Evolutionary conservation across 2,797 vertebrate genomes (phyloP).

Genomic region (Lateolabrax maculatus): DNA sequence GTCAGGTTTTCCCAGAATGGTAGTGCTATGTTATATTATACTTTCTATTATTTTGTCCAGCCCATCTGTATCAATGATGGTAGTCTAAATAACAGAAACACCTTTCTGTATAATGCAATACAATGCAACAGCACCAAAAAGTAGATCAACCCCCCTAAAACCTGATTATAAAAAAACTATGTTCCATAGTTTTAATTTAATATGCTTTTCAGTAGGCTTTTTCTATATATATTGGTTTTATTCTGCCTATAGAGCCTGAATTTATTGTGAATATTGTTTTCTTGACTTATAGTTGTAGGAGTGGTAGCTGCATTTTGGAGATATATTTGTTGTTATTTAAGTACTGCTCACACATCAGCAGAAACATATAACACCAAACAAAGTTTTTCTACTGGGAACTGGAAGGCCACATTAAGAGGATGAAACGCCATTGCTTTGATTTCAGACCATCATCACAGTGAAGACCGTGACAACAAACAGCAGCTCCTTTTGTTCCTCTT

Average conservation of each 20-base stretch:
- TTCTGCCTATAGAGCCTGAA: not conserved
- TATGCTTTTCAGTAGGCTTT: too few species aligned
- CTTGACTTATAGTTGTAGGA: too few species aligned
- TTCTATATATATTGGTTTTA: not conserved
- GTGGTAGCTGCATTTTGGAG: not conserved
- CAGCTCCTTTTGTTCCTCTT: not conserved
- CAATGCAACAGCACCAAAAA: not conserved
- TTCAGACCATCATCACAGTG: not conserved
- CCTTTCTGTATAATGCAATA: too few species aligned
- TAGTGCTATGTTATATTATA: too few species aligned
- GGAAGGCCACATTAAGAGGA: not conserved
- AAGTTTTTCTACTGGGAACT: not conserved
- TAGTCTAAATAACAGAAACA: not conserved
- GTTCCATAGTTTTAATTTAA: too few species aligned
- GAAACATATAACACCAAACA: not conserved
- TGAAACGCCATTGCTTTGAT: not conserved
- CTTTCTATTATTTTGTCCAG: too few species aligned
- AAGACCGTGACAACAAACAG: constrained; percentile 1
- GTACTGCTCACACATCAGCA: not conserved
- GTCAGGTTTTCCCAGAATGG: too few species aligned
- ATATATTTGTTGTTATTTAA: not conserved
- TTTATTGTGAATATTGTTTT: too few species aligned
- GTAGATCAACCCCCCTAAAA: too few species aligned
- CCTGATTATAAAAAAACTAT: too few species aligned
- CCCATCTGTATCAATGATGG: not conserved